A percentile compares a stretch with the other conserved stretches of the same genome.
These are phyloP conservation scores for Drosophila quinaria DNA, from an alignment of 2,888 invertebrate genomes.

Conservation along the genomic window DNA sequence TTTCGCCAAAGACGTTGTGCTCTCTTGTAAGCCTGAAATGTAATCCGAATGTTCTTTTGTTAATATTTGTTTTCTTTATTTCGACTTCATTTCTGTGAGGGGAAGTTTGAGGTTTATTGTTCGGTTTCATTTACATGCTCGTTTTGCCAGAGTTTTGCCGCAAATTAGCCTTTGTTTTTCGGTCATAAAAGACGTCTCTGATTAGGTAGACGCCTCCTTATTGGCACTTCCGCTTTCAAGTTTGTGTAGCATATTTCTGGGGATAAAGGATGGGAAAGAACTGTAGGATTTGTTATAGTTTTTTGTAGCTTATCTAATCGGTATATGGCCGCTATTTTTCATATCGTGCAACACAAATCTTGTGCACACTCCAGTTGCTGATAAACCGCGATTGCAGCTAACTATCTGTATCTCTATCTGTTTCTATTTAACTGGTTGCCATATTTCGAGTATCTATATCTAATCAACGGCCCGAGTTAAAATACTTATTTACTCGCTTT, in stretches of 20 bases:
- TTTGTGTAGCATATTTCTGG: slow-evolving; percentile 34
- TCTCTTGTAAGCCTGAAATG: slow-evolving; percentile 25
- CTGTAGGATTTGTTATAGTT: neutral
- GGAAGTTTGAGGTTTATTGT: slow-evolving; percentile 27
- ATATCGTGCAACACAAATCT: slow-evolving; percentile 46
- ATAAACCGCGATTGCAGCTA: slow-evolving; percentile 40
- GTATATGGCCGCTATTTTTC: slow-evolving; percentile 20
- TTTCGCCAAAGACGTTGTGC: slow-evolving; percentile 48
- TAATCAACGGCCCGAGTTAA: slow-evolving; percentile 60
- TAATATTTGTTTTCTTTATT: slow-evolving; percentile 52
- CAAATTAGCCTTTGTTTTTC: slow-evolving; percentile 73
- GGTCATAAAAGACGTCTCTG: slow-evolving; percentile 42
- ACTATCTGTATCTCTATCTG: slow-evolving; percentile 1
- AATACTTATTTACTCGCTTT: slow-evolving; percentile 66
- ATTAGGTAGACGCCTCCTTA: slow-evolving; percentile 63
- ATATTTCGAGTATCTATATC: slow-evolving; percentile 64
- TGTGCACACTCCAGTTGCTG: slow-evolving; percentile 43
- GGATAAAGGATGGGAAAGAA: slow-evolving; percentile 4
- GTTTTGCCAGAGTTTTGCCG: slow-evolving; percentile 66
- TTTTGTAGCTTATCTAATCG: slow-evolving; percentile 45
- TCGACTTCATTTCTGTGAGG: slow-evolving; percentile 16
- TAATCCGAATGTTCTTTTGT: slow-evolving; percentile 59
- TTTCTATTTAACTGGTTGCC: slow-evolving; percentile 4
- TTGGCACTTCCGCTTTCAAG: slow-evolving; percentile 65
- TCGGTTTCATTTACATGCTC: slow-evolving; percentile 73